These are phyloP conservation scores for Trissolcus brochymenae DNA, from an alignment of 2,888 invertebrate genomes.

Conservation along the genomic window DNA sequence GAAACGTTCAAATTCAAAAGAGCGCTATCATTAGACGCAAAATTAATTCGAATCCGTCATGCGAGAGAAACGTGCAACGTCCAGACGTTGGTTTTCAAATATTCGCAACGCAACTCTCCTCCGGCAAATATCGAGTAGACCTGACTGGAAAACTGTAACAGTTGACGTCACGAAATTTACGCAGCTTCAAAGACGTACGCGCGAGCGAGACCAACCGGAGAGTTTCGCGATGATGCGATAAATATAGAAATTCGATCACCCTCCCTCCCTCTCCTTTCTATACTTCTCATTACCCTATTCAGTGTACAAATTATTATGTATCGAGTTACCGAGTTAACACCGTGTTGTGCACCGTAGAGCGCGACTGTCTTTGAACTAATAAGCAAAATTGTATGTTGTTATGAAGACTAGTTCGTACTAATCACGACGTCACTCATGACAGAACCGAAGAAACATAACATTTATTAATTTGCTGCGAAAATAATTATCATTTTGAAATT, in stretches of 20 bases:
- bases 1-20: neutral
- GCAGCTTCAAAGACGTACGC: conserved; percentile 22
- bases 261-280: neutral
- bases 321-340: conserved; percentile 9
- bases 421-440: neutral
- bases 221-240: conserved; percentile 21
- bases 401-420: neutral
- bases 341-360: neutral
- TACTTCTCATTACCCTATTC: conserved; percentile 28
- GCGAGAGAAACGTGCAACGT: conserved; percentile 23
- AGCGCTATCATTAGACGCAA: neutral
- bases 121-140: conserved; percentile 11
- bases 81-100: conserved; percentile 30
- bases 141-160: conserved; percentile 42
- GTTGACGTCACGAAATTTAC: conserved; percentile 41
- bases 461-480: neutral
- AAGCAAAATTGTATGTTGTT: conserved; percentile 1
- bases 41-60: conserved; percentile 25
- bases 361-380: conserved; percentile 5
- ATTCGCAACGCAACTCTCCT: conserved; percentile 2
- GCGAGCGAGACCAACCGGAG: conserved; percentile 6
- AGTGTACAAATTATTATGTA: conserved; percentile 23
- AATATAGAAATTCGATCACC: conserved; percentile 41
- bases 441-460: neutral
- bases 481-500: neutral